phyloP scores from a whole-genome alignment of 1,140 invertebrate species.

The Lasaia peninsularis region DNA sequence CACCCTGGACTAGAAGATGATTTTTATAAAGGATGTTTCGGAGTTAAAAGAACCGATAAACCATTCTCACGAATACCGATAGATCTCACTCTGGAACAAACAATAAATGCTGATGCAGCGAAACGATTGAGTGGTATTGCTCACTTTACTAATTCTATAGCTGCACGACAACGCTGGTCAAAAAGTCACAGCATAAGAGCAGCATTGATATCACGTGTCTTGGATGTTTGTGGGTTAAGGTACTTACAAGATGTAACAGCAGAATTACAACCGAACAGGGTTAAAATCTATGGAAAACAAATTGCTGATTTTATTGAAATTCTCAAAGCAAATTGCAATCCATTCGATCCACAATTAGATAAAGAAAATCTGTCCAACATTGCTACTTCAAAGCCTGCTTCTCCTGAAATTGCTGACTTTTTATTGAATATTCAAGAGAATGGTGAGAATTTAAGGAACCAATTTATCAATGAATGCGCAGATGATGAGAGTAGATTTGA shows the following conservation, averaged over 20 bases:
- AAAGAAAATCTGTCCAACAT: constrained; percentile 33
- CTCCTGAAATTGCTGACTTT: constrained; percentile 9
- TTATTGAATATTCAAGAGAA: constrained; percentile 7
- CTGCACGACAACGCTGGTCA: constrained; percentile 34
- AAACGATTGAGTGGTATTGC: constrained; percentile 30
- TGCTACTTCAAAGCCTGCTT: constrained; percentile 13
- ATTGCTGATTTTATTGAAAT: constrained; percentile 17
- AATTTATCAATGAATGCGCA: neutral
- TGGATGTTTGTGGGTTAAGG: constrained; percentile 28
- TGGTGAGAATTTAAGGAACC: constrained; percentile 15
- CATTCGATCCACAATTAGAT: constrained; percentile 30
- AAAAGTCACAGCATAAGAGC: constrained; percentile 31
- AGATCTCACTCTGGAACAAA: constrained; percentile 40
- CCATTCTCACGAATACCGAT: constrained; percentile 36
- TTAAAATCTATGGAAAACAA: constrained; percentile 11
- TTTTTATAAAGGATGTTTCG: constrained; percentile 21
- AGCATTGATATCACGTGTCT: constrained; percentile 28
- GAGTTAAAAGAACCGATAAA: constrained; percentile 34
- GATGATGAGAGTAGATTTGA: constrained; percentile 22
- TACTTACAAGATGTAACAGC: constrained; percentile 28
- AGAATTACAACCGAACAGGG: neutral
- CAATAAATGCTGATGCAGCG: constrained; percentile 43
- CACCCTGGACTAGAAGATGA: constrained; percentile 22
- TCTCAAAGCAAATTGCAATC: constrained; percentile 32
- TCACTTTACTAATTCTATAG: constrained; percentile 35